phyloP scores from a whole-genome alignment of 2,888 invertebrate species.

The Apeira syringaria region DNA sequence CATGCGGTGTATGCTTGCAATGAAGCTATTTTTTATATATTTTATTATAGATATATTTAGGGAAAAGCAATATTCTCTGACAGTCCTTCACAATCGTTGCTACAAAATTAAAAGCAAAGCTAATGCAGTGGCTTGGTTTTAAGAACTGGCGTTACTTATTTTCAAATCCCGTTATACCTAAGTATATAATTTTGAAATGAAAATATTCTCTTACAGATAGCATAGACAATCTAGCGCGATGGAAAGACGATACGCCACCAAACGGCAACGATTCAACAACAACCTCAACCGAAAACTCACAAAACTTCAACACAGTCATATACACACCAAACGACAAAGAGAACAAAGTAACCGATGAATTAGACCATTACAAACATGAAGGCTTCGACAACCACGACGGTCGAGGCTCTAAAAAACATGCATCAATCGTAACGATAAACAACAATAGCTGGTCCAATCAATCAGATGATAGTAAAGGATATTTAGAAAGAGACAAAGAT shows the following conservation, averaged over 20 bases:
- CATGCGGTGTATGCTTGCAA: too few species aligned
- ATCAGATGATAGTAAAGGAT: conserved; percentile 77
- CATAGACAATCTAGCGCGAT: conserved; percentile 79
- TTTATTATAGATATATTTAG: too few species aligned
- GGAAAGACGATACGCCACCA: conserved; percentile 81
- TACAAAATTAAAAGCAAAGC: too few species aligned
- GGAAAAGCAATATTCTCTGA: too few species aligned
- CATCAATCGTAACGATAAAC: conserved; percentile 76
- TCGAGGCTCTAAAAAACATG: conserved; percentile 67
- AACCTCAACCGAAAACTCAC: conserved; percentile 69
- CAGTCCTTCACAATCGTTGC: too few species aligned
- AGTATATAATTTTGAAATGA: too few species aligned
- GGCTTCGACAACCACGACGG: conserved; percentile 56
- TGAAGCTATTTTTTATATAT: too few species aligned
- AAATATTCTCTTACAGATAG: conserved; percentile 77
- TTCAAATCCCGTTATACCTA: too few species aligned
- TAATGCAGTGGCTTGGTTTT: too few species aligned
- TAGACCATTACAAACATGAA: conserved; percentile 53
- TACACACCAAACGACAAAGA: conserved; percentile 73
- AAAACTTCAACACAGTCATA: conserved; percentile 76
- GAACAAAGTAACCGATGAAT: conserved; percentile 56
- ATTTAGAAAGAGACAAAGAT: conserved; percentile 74
- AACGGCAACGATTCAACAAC: conserved; percentile 73
- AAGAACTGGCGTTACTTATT: too few species aligned
- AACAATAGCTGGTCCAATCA: conserved; percentile 81